Evolutionary conservation across 1,140 invertebrate genomes (phyloP).

Genomic region (Nylanderia fulva): DNA sequence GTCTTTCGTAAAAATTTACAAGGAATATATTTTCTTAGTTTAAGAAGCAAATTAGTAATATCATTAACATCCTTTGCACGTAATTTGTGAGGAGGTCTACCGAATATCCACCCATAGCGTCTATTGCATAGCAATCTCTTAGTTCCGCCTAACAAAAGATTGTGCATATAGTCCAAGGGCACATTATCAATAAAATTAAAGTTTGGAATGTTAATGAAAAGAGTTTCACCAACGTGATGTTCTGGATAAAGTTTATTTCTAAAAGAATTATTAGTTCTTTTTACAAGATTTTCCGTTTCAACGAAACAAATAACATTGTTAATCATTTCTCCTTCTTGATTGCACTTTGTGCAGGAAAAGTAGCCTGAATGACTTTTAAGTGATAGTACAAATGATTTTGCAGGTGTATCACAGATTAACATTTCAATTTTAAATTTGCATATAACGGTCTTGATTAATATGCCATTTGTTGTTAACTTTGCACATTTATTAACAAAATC

Average conservation of each 20-base stretch:
- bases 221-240: background rate
- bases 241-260: background rate
- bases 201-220: background rate
- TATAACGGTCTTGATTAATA: slow-evolving; percentile 15
- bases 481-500: slow-evolving; percentile 33
- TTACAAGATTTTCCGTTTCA: background rate
- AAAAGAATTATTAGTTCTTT: slow-evolving; percentile 14
- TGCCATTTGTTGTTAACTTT: slow-evolving; percentile 28
- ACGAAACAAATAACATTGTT: slow-evolving; percentile 19
- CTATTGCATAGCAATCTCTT: background rate
- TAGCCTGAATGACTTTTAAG: slow-evolving; percentile 32
- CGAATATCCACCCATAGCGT: background rate
- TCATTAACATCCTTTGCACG: too few relatives aligned
- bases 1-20: too few relatives aligned
- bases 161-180: background rate
- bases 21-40: too few relatives aligned
- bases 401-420: slow-evolving; percentile 35
- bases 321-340: slow-evolving; percentile 30
- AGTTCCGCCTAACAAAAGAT: background rate
- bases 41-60: too few relatives aligned
- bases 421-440: slow-evolving; percentile 24
- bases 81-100: slow-evolving; percentile 17
- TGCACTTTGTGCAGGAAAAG: slow-evolving; percentile 29
- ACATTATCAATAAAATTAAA: slow-evolving; percentile 18
- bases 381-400: slow-evolving; percentile 22